phyloP scores from a whole-genome alignment of 2,113 vertebrate genomes.

The Todiramphus chloris region DNA sequence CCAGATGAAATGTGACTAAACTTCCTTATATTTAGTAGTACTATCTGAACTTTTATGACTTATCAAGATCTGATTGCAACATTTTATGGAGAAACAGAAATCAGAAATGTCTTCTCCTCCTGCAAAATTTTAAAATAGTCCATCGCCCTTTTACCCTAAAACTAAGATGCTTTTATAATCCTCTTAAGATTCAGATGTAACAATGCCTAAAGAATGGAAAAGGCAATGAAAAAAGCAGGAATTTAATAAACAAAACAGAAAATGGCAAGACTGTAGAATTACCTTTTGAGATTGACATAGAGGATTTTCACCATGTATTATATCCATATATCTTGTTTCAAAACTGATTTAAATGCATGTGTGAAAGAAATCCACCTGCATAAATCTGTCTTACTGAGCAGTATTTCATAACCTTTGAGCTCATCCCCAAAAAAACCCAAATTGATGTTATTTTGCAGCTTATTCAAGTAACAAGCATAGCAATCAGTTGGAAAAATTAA shows the following conservation, averaged over 20 bases:
- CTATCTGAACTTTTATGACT: not conserved
- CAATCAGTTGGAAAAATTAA: constrained; percentile 17
- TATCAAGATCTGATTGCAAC: not conserved
- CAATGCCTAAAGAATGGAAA: not conserved
- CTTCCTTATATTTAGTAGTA: not conserved
- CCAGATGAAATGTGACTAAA: not conserved
- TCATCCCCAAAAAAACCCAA: not conserved
- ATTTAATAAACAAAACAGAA: not conserved
- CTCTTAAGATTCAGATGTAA: not conserved
- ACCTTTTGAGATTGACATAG: not conserved
- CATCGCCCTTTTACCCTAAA: not conserved
- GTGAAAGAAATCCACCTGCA: not conserved
- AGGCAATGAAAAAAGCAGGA: not conserved
- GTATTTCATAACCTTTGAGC: not conserved
- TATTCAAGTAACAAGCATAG: not conserved
- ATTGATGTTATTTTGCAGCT: not conserved
- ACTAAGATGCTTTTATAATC: not conserved
- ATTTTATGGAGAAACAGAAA: not conserved
- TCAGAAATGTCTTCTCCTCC: not conserved
- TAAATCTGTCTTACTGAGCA: not conserved
- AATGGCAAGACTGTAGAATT: not conserved
- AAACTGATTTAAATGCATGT: not conserved
- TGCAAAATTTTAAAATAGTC: not conserved
- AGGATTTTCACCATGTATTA: not conserved
- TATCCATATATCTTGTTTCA: not conserved